Conservation (phyloP, 2,797 vertebrate species). For the Enoplosus armatus region DNA sequence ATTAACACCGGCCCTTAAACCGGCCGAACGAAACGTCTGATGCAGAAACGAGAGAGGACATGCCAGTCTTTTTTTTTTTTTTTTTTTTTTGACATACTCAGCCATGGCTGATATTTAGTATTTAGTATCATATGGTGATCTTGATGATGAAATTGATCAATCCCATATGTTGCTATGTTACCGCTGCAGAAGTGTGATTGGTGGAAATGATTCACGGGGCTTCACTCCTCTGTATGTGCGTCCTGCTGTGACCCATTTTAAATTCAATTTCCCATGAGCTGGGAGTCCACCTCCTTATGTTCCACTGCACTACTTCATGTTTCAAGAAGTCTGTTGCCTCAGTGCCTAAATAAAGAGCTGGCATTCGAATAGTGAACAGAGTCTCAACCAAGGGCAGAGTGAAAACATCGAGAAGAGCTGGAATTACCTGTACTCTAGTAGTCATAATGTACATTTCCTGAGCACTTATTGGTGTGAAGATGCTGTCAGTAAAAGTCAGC, state of each 20-base stretch:
- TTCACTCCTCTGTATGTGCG: background rate
- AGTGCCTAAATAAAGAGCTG: background rate
- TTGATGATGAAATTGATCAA: background rate
- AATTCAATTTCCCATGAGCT: background rate
- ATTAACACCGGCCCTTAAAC: slow-evolving; percentile 6
- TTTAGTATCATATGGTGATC: background rate
- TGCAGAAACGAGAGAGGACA: slow-evolving; percentile 25
- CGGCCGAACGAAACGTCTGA: slow-evolving; percentile 27
- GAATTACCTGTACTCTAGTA: background rate
- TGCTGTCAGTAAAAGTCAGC: background rate
- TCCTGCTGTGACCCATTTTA: background rate
- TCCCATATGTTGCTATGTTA: background rate
- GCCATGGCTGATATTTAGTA: background rate
- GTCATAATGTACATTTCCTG: background rate
- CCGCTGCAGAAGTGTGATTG: background rate
- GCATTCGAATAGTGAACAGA: background rate
- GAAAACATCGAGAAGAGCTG: background rate
- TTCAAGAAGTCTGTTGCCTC: background rate
- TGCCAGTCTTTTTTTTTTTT: slow-evolving; percentile 25
- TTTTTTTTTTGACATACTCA: too few relatives aligned
- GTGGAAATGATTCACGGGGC: background rate
- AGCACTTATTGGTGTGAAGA: background rate
- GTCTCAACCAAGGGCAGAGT: background rate
- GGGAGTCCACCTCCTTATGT: background rate
- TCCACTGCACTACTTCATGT: background rate